Base-by-base conservation (phyloP, 2,888 invertebrate genomes). In the Mythimna impura region DNA sequence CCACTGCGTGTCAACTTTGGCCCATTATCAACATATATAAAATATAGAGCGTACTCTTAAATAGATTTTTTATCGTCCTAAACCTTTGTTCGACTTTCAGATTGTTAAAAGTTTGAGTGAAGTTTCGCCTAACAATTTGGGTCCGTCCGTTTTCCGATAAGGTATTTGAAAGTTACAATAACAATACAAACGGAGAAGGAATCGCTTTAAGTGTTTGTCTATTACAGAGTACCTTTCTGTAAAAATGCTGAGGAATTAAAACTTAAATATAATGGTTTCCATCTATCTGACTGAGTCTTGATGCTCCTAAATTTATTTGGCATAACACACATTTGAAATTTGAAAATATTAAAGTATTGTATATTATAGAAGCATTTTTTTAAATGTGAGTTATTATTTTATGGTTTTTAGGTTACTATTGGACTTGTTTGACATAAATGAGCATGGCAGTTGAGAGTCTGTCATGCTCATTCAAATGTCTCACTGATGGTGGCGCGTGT, bases 31-130 rank as follows among this genome's bases (percentile, higher is more conserved):
- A 1, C 40, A 55, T 25, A 30, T 43, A 54, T 43, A 30, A 69
- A 50, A 55, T 20, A 60, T 63, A 12, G 22, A 17, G 10, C 1
- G 40, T 30, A 30, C 30, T 30, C 30, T 30, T 30, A 30, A 30
- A 30, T 66, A 63, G 36, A 74, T 66, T 70, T 75, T 52, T 66
- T 66, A 57, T 34, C 64, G 22, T 54, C 54, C 14, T 10, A 68
- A 81, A 60, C 65, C 64, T 63, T 71, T 72, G 67, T 66, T 68
- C 71, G 47, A 78, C 61, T 70, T 75, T 62, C 34, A 63, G 60
- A 75, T 82, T 82, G 81, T 81, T 78, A 81, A 81, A 78, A 81
- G 61, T 81, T 78, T 69, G 30, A 17, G 34, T 43, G 25, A 78
- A 82, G 71, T 71, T 78, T 54, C 10, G 30, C 20, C 57, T 70